Conservation (phyloP, 2,888 invertebrate species). For the Octodonta nipae region DNA sequence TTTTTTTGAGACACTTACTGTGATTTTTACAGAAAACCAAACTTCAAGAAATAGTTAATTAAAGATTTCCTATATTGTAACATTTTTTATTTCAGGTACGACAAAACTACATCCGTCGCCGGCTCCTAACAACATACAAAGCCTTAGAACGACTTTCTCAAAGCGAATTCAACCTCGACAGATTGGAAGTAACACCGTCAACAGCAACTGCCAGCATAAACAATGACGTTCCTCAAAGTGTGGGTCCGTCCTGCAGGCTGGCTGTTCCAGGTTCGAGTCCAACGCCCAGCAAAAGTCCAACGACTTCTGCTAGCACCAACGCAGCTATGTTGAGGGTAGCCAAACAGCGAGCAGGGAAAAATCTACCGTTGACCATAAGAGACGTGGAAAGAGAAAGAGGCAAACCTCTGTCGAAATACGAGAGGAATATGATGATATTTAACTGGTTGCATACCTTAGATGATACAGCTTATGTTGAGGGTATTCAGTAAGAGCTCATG, state of each 20-base stretch:
- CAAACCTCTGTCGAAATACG: conserved; percentile 74
- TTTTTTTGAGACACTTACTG: no score
- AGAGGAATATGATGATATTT: conserved; percentile 90
- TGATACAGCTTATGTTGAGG: conserved; percentile 48
- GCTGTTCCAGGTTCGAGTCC: conserved; percentile 33
- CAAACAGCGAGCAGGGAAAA: conserved; percentile 38
- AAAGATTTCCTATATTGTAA: no score
- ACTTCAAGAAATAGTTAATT: no score
- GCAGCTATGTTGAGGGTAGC: conserved; percentile 33
- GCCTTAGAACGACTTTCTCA: conserved; percentile 69
- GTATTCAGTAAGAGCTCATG: conserved; percentile 32
- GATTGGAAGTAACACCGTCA: conserved; percentile 49
- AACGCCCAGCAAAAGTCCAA: conserved; percentile 21
- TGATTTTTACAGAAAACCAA: no score
- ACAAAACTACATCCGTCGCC: conserved; percentile 66
- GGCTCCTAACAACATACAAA: conserved; percentile 65
- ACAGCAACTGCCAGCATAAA: conserved; percentile 34
- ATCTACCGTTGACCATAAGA: conserved; percentile 54
- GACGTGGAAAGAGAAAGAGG: conserved; percentile 72
- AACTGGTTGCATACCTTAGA: conserved; percentile 85
- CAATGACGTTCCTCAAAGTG: conserved; percentile 13
- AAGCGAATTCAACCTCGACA: conserved; percentile 72
- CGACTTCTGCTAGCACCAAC: conserved; percentile 34
- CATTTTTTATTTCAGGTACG: conserved; percentile 43
- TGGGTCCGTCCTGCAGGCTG: conserved; percentile 30